Evolutionary conservation across 2,888 invertebrate genomes (phyloP).

Genomic region (Brachypalpus laphriformis): DNA sequence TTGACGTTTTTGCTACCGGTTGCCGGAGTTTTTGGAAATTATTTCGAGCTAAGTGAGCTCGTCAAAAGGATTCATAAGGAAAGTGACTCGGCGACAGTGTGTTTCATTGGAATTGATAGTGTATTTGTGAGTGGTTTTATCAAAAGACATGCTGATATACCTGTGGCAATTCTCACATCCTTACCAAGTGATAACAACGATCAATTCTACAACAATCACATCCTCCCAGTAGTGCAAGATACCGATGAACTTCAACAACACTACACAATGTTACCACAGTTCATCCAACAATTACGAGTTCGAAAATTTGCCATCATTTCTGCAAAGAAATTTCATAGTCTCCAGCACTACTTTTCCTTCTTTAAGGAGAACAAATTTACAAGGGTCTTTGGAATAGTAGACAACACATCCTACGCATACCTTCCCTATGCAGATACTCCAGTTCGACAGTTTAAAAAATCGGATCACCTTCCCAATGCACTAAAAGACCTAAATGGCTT

Average conservation of each 20-base stretch:
- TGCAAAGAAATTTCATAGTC: neutral
- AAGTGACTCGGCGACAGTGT: too few relatives aligned
- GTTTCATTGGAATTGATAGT: constrained; percentile 4
- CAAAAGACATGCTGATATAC: neutral
- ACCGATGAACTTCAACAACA: too few relatives aligned
- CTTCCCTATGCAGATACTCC: constrained; percentile 34
- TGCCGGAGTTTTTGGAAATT: neutral
- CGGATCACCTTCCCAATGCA: too few relatives aligned
- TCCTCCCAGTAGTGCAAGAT: neutral
- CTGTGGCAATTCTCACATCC: neutral
- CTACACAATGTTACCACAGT: neutral
- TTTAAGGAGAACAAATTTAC: constrained; percentile 24
- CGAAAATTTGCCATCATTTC: constrained; percentile 14
- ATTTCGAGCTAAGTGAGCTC: neutral
- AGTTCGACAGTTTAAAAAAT: too few relatives aligned
- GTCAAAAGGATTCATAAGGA: constrained; percentile 4
- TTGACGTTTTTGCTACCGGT: constrained; percentile 5
- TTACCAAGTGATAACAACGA: neutral
- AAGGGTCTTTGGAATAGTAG: constrained; percentile 26
- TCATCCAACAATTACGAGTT: neutral
- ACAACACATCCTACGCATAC: neutral
- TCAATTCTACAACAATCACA: neutral
- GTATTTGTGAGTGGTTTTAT: constrained; percentile 2
- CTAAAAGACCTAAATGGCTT: constrained; percentile 30
- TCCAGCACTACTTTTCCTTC: neutral